Evolutionary conservation across 2,888 invertebrate species (phyloP).

Genomic region (Siphlonurus alternatus): DNA sequence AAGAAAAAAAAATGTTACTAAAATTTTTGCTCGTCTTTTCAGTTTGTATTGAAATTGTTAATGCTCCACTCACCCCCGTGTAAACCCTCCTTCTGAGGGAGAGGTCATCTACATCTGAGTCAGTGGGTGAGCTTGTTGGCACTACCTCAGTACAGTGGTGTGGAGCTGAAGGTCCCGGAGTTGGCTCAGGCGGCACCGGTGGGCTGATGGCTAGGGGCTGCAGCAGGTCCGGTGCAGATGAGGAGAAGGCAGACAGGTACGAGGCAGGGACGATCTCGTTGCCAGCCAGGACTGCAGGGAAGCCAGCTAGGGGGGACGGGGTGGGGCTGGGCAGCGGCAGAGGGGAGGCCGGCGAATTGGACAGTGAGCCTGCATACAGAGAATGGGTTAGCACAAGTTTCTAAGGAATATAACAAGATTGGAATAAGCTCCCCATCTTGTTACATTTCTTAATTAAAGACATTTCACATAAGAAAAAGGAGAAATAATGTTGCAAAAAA

Average conservation of each 20-base stretch:
- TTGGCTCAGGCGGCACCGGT: neutral
- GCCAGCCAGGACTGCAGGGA: conserved; percentile 9
- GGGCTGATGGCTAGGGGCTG: neutral
- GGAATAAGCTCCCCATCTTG: no score
- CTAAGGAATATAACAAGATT: neutral
- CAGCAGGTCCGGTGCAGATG: neutral
- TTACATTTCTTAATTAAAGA: no score
- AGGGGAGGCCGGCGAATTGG: neutral
- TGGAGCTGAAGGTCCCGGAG: neutral
- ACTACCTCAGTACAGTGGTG: neutral
- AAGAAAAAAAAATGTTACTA: no score
- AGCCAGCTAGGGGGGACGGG: neutral
- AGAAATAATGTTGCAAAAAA: no score
- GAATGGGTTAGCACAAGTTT: neutral
- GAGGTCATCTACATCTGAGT: neutral
- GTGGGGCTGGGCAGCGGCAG: neutral
- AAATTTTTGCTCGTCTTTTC: no score
- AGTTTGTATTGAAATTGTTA: no score
- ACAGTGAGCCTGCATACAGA: neutral
- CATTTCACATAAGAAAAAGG: no score
- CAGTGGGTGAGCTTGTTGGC: neutral
- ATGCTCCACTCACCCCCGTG: neutral
- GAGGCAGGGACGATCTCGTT: conserved; percentile 25
- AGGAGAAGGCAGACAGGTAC: neutral
- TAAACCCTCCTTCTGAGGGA: neutral